These are phyloP conservation scores for Leptoteleia sp. DNA, from an alignment of 1,140 invertebrate species.

Conservation along the genomic window DNA sequence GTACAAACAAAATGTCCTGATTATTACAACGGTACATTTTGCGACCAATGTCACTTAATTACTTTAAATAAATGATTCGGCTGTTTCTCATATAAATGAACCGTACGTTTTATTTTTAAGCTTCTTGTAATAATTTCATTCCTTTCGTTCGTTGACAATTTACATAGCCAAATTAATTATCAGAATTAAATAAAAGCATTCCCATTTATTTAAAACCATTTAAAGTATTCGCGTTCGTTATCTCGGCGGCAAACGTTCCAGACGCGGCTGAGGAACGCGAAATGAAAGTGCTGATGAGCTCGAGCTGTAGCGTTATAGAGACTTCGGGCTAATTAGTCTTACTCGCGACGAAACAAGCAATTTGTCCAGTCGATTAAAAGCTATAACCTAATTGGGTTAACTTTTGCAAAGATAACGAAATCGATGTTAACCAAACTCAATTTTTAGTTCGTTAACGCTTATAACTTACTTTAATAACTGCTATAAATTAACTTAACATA, in stretches of 20 bases:
- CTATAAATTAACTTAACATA: too few species aligned
- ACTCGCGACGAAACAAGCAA: constrained; percentile 1
- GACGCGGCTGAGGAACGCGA: constrained; percentile 11
- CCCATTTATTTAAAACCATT: too few species aligned
- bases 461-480: too few species aligned
- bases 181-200: too few species aligned
- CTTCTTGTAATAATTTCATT: constrained; percentile 9
- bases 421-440: too few species aligned
- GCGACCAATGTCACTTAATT: not conserved
- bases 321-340: constrained; percentile 21
- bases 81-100: not conserved
- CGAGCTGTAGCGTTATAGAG: not conserved
- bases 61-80: not conserved
- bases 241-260: constrained; percentile 12
- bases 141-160: too few species aligned
- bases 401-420: too few species aligned
- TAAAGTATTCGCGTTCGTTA: constrained; percentile 27
- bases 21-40: not conserved
- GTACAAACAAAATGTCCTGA: not conserved
- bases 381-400: too few species aligned
- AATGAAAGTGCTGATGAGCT: constrained; percentile 5
- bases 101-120: constrained; percentile 1
- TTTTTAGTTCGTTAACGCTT: too few species aligned
- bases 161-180: too few species aligned
- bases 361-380: constrained; percentile 25